Evolutionary conservation across 2,888 invertebrate genomes (phyloP), one percentile per base, ranked within the genome.

Genomic region (Zootermopsis nevadensis): DNA sequence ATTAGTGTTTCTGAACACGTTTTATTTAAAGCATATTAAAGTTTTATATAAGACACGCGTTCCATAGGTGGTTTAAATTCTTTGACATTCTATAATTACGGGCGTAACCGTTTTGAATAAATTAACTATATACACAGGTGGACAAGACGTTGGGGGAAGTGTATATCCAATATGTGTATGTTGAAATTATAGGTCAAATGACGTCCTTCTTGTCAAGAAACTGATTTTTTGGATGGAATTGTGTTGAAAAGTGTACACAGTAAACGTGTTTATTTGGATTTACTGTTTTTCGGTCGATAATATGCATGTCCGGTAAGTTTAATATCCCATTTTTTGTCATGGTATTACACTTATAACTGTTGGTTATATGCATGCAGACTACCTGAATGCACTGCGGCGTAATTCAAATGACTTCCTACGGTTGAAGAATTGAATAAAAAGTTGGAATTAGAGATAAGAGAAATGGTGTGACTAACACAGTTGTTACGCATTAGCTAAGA

Each of bases 71-170:
- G 12, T 74, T 38, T 74, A 74, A 33, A 74, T 74, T 38, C 12
- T 38, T 1, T 31, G 38, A 10, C 38, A 74, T 74, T 74, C 38
- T 38, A 35, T 74, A 74, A 74, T 74, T 74, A 74, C 38, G 74
- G 74, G 74, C 74, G 74, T 74, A 74, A 38, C 74, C 3, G 3
- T 38, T 74, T 38, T 38, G 74, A 35, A 38, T 74, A 69, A 10
- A 2, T 69, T 4, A 69, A 7, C 33, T 33, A 74, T 12, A 74
- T 22, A 4, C 38, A 3, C 10, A 38, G 38, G n/a, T 74, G 74
- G 69, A 69, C 33, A 31, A 22, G 27, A 69, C 3, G 69, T 69
- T 31, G 22, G 19, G 8, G 4, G 69, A 69, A 69, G 31, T 69
- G 24, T 60, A 10, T 60, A 60, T 48, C 15, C 8, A 8, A 12